Percentiles rank a stretch among this genome's conserved stretches.
These are phyloP conservation scores for Hipparchia sbordonii DNA, from an alignment of 2,888 invertebrate genomes.

Conservation along the genomic window DNA sequence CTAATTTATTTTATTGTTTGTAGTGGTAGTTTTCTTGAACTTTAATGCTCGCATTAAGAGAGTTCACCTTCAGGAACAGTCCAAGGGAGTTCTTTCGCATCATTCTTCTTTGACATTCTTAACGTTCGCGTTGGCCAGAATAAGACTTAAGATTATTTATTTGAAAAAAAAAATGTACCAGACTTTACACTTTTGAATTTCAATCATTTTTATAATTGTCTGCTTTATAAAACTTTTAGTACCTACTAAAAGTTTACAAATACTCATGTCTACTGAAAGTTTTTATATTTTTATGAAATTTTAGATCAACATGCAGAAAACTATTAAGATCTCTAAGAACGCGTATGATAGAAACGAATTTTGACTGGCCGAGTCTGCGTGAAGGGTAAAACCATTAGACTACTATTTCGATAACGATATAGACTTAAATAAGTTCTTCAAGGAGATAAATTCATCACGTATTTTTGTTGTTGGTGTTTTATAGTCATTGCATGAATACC, in stretches of 20 bases:
- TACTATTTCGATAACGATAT: background rate
- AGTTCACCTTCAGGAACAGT: background rate
- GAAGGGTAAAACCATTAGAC: slow-evolving; percentile 46
- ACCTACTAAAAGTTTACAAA: too few relatives aligned
- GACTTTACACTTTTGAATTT: too few relatives aligned
- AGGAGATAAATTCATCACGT: too few relatives aligned
- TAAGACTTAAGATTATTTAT: background rate
- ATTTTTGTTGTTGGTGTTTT: too few relatives aligned
- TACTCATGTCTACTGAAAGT: too few relatives aligned
- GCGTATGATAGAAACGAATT: slow-evolving; percentile 49
- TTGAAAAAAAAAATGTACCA: too few relatives aligned
- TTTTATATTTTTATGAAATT: slow-evolving; percentile 15
- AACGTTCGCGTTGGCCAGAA: background rate
- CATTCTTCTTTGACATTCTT: background rate
- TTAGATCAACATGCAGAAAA: slow-evolving; percentile 56
- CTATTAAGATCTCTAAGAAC: slow-evolving; percentile 52
- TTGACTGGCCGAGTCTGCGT: slow-evolving; percentile 51
- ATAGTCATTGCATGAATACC: too few relatives aligned
- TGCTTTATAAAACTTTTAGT: too few relatives aligned
- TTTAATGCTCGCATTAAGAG: too few relatives aligned
- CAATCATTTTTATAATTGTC: too few relatives aligned
- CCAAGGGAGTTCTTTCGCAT: background rate
- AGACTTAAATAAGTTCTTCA: background rate
- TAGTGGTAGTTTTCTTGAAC: too few relatives aligned
- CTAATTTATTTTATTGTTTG: too few relatives aligned